These are phyloP conservation scores for Urocynchramus pylzowi DNA, from an alignment of 2,113 vertebrate species.

Conservation along the genomic window DNA sequence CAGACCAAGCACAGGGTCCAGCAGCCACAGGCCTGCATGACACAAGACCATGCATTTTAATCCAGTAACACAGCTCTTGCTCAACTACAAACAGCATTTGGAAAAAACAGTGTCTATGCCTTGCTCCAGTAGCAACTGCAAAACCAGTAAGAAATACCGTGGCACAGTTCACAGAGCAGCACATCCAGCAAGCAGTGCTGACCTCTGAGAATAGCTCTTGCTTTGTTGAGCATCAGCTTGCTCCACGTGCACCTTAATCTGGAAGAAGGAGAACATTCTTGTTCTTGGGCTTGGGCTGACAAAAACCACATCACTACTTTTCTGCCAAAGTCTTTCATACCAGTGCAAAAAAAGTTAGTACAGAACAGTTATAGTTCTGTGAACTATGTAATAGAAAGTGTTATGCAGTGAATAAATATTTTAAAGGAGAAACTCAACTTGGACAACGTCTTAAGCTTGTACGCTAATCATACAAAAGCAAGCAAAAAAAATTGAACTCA, in stretches of 20 bases:
- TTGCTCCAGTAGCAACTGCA: not conserved
- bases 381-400: not conserved
- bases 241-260: fast-evolving
- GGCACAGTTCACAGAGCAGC: not conserved
- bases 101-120: not conserved
- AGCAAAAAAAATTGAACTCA: not conserved
- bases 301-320: not conserved
- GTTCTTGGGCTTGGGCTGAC: no score
- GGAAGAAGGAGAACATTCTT: not conserved
- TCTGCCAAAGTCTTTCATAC: not conserved
- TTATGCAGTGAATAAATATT: not conserved
- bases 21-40: not conserved
- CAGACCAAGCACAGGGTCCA: not conserved
- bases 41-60: not conserved
- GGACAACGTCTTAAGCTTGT: not conserved
- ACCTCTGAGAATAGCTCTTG: not conserved
- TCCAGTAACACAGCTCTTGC: not conserved
- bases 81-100: not conserved
- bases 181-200: not conserved
- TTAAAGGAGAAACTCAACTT: not conserved
- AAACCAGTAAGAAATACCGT: not conserved
- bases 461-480: not conserved
- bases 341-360: not conserved
- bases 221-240: not conserved
- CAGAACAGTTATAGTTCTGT: not conserved